phyloP scores from a whole-genome alignment of 2,797 vertebrate genomes.

The Naso thynnoides region DNA sequence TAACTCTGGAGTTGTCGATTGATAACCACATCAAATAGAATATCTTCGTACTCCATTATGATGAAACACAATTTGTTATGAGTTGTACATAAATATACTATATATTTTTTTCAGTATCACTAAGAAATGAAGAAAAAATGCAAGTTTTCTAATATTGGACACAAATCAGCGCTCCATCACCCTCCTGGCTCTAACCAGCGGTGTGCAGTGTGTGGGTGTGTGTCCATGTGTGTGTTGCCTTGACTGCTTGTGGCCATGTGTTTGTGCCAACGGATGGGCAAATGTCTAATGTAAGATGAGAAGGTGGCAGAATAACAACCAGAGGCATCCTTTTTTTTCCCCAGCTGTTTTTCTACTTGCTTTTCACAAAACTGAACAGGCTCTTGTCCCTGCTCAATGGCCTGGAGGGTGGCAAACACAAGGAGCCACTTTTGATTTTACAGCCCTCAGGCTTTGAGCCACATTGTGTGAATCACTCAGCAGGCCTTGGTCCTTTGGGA shows the following conservation, averaged over 20 bases:
- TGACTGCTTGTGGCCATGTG: conserved; percentile 64
- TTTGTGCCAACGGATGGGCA: conserved; percentile 67
- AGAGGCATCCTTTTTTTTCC: conserved; percentile 68
- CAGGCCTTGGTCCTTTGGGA: conserved; percentile 27
- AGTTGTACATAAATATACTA: neutral
- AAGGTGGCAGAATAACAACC: conserved; percentile 74
- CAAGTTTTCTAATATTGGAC: conserved; percentile 27
- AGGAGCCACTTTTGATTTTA: conserved; percentile 61
- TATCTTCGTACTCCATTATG: neutral
- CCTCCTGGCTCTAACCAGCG: conserved; percentile 29
- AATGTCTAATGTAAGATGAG: conserved; percentile 75
- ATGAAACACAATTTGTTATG: neutral
- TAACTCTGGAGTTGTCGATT: neutral
- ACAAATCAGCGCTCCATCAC: conserved; percentile 37
- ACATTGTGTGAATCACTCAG: conserved; percentile 52
- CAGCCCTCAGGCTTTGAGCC: conserved; percentile 54
- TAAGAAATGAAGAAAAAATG: conserved; percentile 6
- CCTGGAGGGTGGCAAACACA: conserved; percentile 51
- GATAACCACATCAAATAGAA: neutral
- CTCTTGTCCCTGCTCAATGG: conserved; percentile 46
- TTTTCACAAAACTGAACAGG: conserved; percentile 51
- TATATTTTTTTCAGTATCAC: neutral
- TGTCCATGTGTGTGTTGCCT: conserved; percentile 50
- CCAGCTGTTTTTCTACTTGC: conserved; percentile 66
- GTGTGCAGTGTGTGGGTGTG: conserved; percentile 46